Conservation (phyloP, 2,113 vertebrate species). For the Pyrgilauda ruficollis region DNA sequence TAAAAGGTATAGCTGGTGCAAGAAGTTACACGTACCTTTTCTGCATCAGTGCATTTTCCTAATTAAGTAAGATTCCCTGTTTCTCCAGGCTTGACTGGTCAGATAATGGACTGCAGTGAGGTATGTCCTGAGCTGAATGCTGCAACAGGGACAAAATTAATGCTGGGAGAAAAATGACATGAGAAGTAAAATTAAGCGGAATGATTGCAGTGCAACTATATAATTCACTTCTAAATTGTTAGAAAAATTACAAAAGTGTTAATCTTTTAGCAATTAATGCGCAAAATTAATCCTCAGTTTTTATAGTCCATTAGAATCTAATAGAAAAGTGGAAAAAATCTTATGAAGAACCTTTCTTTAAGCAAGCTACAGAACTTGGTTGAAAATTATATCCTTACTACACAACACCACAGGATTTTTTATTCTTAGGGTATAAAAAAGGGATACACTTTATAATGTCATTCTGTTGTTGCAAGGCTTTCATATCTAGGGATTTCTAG, state of each 20-base stretch:
- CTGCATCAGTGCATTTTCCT: conserved; percentile 17
- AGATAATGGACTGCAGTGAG: conserved; percentile 13
- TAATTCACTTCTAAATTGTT: not conserved
- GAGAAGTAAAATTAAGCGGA: conserved; percentile 27
- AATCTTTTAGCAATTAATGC: conserved; percentile 11
- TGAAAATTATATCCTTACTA: not conserved
- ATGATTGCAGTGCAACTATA: not conserved
- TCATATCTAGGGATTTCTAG: not conserved
- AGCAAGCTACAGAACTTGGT: not conserved
- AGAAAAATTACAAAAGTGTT: not conserved
- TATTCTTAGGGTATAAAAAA: not conserved
- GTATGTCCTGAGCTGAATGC: not conserved
- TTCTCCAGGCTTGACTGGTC: conserved; percentile 6
- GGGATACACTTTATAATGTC: not conserved
- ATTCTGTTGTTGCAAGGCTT: not conserved
- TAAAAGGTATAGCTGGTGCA: not conserved
- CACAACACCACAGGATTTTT: not conserved
- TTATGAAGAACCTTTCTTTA: not conserved
- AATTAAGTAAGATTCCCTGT: conserved; percentile 45
- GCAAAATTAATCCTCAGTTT: not conserved
- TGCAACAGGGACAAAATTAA: not conserved
- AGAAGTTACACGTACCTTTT: not conserved
- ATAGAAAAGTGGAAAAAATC: not conserved
- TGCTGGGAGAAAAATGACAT: not conserved
- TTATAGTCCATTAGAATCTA: not conserved